Conservation (phyloP, 1,140 invertebrate genomes). For the Platyscapa corneri region DNA sequence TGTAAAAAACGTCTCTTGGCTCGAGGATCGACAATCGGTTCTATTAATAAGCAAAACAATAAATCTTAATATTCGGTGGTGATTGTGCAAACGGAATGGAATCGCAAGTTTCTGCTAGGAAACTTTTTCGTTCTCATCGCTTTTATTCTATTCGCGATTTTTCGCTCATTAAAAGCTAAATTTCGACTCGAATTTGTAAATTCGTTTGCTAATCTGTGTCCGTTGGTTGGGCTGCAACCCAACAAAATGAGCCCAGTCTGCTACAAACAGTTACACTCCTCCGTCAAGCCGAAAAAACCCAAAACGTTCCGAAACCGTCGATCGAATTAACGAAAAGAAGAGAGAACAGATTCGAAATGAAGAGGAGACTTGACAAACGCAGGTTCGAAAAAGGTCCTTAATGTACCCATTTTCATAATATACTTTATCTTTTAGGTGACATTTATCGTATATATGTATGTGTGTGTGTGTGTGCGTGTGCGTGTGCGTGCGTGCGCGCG, state of each 20-base stretch:
- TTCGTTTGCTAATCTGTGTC: neutral
- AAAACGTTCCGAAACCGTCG: neutral
- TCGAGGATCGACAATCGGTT: neutral
- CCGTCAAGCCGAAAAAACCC: neutral
- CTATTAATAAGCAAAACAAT: conserved; percentile 22
- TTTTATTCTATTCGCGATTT: neutral
- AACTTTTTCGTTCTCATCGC: conserved; percentile 5
- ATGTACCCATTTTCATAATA: conserved; percentile 51
- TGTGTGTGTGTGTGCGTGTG: too few species aligned
- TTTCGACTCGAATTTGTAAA: neutral
- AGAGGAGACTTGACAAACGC: conserved; percentile 45
- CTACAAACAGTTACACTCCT: neutral
- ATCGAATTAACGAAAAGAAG: neutral
- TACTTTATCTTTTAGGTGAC: conserved; percentile 34
- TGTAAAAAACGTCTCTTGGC: too few species aligned
- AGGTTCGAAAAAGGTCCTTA: conserved; percentile 59
- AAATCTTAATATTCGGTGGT: neutral
- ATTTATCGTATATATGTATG: conserved; percentile 43
- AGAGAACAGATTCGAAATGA: neutral
- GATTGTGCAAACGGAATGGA: neutral
- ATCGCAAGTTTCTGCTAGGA: neutral
- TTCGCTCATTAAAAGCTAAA: too few species aligned
- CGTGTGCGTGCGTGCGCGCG: too few species aligned
- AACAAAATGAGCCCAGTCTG: neutral
- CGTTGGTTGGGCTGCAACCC: neutral